A percentile compares a stretch with the other conserved stretches of the same genome.
Evolutionary conservation across 1,140 invertebrate genomes (phyloP).

Genomic region (Pseudachorutes palmiensis): DNA sequence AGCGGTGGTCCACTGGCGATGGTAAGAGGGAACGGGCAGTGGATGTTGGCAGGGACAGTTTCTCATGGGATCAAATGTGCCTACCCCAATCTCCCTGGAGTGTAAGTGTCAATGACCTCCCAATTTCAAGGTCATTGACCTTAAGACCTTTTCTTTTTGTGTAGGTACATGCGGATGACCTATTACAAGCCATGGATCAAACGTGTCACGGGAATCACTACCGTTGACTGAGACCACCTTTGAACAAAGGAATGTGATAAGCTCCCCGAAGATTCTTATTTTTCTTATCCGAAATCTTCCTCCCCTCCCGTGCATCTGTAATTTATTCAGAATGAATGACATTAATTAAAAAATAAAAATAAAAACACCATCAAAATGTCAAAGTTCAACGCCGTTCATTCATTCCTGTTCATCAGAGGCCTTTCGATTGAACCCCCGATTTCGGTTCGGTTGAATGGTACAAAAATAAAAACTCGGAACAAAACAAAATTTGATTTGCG

Average conservation of each 20-base stretch:
- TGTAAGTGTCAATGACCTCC: neutral
- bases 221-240: neutral
- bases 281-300: neutral
- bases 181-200: slow-evolving; percentile 84
- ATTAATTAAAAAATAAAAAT: too few species aligned
- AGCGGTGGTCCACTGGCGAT: slow-evolving; percentile 84
- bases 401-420: too few species aligned
- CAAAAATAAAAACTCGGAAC: too few species aligned
- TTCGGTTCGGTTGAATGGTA: too few species aligned
- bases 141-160: slow-evolving; percentile 43
- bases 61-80: slow-evolving; percentile 67
- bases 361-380: too few species aligned
- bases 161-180: slow-evolving; percentile 83
- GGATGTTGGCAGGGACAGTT: slow-evolving; percentile 83
- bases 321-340: too few species aligned
- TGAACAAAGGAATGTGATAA: neutral
- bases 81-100: slow-evolving; percentile 34
- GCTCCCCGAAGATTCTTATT: neutral
- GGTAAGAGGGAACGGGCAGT: slow-evolving; percentile 70
- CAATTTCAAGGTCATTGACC: neutral
- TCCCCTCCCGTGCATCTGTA: too few species aligned
- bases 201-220: slow-evolving; percentile 63
- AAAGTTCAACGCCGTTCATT: too few species aligned
- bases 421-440: too few species aligned
- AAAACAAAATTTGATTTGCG: too few species aligned